These are phyloP conservation scores for Caenorhabditis panamensis DNA, from an alignment of 2,888 invertebrate genomes.

Conservation along the genomic window DNA sequence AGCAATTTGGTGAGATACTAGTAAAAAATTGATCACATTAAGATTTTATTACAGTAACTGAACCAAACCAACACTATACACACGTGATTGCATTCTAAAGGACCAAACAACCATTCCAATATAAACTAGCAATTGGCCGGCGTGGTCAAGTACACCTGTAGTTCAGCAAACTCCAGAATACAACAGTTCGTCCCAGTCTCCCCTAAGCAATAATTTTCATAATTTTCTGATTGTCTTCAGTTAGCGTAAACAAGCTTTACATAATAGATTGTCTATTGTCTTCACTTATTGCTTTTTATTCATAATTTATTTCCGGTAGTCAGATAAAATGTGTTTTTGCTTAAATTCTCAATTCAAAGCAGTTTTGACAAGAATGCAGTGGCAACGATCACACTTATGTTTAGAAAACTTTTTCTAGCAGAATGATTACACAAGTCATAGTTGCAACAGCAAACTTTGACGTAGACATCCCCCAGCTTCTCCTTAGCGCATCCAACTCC, in stretches of 20 bases:
- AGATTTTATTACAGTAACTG: too few species aligned
- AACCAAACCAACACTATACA: too few species aligned
- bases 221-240: background rate
- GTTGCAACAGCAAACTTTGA: slow-evolving; percentile 57
- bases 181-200: too few species aligned
- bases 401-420: too few species aligned
- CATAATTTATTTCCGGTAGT: slow-evolving; percentile 12
- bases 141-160: background rate
- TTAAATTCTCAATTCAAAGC: background rate
- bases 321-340: slow-evolving; percentile 8
- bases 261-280: background rate
- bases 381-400: too few species aligned
- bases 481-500: slow-evolving; percentile 46
- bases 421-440: slow-evolving; percentile 36
- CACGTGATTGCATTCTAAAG: background rate
- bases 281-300: slow-evolving; percentile 5
- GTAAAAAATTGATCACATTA: background rate
- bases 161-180: background rate
- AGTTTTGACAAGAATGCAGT: too few species aligned
- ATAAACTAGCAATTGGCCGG: slow-evolving; percentile 5
- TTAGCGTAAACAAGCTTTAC: slow-evolving; percentile 27
- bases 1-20: slow-evolving; percentile 54
- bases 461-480: slow-evolving; percentile 27
- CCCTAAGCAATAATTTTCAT: slow-evolving; percentile 17
- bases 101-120: slow-evolving; percentile 35